Evolutionary conservation across 2,888 invertebrate genomes (phyloP).

Genomic region (Amphiduros pacificus): DNA sequence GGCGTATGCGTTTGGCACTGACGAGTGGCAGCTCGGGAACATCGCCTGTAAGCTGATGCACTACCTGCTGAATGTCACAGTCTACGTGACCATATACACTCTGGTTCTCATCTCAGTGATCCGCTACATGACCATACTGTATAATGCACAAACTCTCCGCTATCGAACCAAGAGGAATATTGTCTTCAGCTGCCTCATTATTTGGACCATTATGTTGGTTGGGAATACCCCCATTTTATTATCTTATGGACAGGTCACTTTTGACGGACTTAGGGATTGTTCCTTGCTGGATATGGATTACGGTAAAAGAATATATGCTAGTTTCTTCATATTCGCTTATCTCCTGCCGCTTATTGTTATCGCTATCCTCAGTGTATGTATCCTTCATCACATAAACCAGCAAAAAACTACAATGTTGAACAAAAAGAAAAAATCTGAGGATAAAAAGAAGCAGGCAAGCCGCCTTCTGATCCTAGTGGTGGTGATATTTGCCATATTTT

Average conservation of each 20-base stretch:
- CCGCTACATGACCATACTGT: constrained; percentile 82
- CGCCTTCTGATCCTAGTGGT: constrained; percentile 34
- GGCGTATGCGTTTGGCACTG: constrained; percentile 66
- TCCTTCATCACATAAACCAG: constrained; percentile 28
- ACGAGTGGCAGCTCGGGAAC: constrained; percentile 85
- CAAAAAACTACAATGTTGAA: constrained; percentile 16
- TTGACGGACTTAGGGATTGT: constrained; percentile 19
- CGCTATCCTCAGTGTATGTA: constrained; percentile 29
- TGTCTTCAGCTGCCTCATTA: constrained; percentile 72
- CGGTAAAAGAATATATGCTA: constrained; percentile 24
- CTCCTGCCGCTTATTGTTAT: constrained; percentile 29
- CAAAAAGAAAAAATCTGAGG: constrained; percentile 22
- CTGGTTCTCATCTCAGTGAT: constrained; percentile 87
- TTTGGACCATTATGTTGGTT: constrained; percentile 73
- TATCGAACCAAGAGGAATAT: constrained; percentile 79
- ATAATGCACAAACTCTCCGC: constrained; percentile 82
- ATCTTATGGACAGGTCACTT: constrained; percentile 16
- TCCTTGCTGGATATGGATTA: constrained; percentile 16
- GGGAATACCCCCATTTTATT: constrained; percentile 38
- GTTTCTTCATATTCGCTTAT: constrained; percentile 33
- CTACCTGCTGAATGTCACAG: constrained; percentile 86
- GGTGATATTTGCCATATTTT: constrained; percentile 33
- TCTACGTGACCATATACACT: constrained; percentile 87
- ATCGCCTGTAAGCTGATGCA: constrained; percentile 86
- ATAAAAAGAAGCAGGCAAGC: constrained; percentile 28